Conservation (phyloP, 2,797 vertebrate genomes). For the Hemitrygon akajei region DNA sequence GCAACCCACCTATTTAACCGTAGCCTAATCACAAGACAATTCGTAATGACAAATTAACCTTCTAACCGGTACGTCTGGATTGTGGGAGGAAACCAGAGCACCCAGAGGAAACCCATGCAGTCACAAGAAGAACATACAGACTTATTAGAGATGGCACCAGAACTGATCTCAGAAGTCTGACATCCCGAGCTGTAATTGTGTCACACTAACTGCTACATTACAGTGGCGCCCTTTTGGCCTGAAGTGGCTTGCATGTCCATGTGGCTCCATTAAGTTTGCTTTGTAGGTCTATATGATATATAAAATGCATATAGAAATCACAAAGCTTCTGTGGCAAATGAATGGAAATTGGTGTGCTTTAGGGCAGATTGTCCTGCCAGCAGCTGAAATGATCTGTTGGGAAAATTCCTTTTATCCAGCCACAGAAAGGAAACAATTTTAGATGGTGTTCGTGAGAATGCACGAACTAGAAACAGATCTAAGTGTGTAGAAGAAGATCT, state of each 20-base stretch:
- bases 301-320: neutral
- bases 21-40: no score
- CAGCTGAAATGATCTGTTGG: slow-evolving; percentile 29
- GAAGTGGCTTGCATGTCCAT: neutral
- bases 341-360: neutral
- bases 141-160: no score
- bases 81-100: no score
- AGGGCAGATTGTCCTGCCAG: neutral
- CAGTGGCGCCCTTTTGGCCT: no score
- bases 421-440: slow-evolving; percentile 24
- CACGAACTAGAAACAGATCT: slow-evolving; percentile 29
- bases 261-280: neutral
- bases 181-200: no score
- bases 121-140: no score
- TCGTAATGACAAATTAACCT: no score
- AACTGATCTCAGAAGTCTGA: no score
- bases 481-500: neutral
- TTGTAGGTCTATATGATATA: neutral
- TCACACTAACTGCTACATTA: no score
- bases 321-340: neutral
- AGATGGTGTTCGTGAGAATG: slow-evolving; percentile 10
- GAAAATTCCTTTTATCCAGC: slow-evolving; percentile 22
- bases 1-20: no score
- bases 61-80: no score
- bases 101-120: no score